Evolutionary conservation across 2,113 vertebrate species (phyloP), one percentile per base, ranked within the genome.

Genomic region (Bufo bufo): DNA sequence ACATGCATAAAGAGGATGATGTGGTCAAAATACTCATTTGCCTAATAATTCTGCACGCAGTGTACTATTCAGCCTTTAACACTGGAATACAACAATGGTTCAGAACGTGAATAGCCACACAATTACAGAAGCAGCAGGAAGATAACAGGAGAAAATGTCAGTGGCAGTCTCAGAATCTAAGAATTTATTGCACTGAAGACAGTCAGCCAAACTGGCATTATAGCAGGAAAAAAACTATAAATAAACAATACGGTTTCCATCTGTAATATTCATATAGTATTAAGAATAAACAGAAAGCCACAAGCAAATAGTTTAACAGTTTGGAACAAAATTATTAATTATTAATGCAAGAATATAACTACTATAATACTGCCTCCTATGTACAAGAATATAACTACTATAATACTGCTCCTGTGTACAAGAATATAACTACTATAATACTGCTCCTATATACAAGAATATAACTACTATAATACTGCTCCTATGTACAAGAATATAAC

Each of bases 231-330:
- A 8, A 20, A 11, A 17, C n/a, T n/a, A 66, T 65, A 65, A 82
- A 65, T 79, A 79, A 19, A 49, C 45, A 10, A 9, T 58, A 19
- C 50, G 23, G 50, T 20, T n/a, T 54, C 80, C 61, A 50, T 82
- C 80, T 82, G 59, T 82, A 82, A 66, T 66, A 82, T 65, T 82
- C 65, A 82, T 82, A 82, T 16, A 16, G n/a, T 58, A 79, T 79
- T 58, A 79, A 43, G 52, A 16, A 79, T 33, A 56, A 79, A 58
- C 16, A 58, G 12, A 33, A 79, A 23, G 54, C 52, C 17, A 58
- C 43, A 58, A 79, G 4, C n/a, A 79, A 79, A 58, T n/a, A 72
- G 16, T 72, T 16, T 72, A 45, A 72, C 45, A 14, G 12, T 3
- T 3, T 12, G 56, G n/a, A n/a, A n/a, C n/a, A n/a, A n/a, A n/a